A percentile compares a stretch with the other conserved stretches of the same genome.
Conservation (phyloP, 2,113 vertebrate genomes). For the Phodopus roborovskii region DNA sequence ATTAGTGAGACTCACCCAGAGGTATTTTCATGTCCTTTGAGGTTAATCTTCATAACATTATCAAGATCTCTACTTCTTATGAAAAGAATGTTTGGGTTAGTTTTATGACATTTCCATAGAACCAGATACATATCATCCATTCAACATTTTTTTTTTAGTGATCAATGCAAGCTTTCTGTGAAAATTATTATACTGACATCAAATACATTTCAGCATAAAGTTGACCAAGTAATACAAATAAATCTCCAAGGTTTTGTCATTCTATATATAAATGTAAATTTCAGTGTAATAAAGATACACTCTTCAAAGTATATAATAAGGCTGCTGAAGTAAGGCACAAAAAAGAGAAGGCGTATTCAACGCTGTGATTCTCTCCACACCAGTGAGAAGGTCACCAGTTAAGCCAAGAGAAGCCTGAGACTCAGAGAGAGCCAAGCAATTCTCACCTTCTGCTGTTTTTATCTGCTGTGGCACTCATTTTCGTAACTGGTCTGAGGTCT, state of each 20-base stretch:
- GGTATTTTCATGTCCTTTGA: conserved; percentile 50
- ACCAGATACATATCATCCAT: background rate
- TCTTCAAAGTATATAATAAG: background rate
- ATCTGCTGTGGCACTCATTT: background rate
- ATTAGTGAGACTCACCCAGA: conserved; percentile 53
- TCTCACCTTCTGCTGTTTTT: conserved; percentile 53
- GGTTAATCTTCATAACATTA: conserved; percentile 54
- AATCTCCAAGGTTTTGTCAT: background rate
- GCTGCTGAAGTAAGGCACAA: background rate
- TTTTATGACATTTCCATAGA: conserved; percentile 34
- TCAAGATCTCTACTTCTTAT: conserved; percentile 59
- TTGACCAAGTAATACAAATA: background rate
- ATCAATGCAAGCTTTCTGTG: conserved; percentile 18
- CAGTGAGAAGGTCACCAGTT: background rate
- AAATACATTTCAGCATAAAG: conserved; percentile 45
- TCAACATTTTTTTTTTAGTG: background rate
- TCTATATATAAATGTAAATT: background rate
- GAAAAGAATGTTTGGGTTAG: conserved; percentile 48
- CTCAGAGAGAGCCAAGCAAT: background rate
- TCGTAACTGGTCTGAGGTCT: background rate
- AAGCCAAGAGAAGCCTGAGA: background rate
- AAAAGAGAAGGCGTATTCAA: background rate
- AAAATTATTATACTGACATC: conserved; percentile 19
- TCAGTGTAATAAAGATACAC: background rate
- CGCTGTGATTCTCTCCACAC: background rate